Percentiles rank a stretch among this genome's conserved stretches.
These are phyloP conservation scores for Crotophaga sulcirostris DNA, from an alignment of 2,113 vertebrate genomes.

Conservation along the genomic window DNA sequence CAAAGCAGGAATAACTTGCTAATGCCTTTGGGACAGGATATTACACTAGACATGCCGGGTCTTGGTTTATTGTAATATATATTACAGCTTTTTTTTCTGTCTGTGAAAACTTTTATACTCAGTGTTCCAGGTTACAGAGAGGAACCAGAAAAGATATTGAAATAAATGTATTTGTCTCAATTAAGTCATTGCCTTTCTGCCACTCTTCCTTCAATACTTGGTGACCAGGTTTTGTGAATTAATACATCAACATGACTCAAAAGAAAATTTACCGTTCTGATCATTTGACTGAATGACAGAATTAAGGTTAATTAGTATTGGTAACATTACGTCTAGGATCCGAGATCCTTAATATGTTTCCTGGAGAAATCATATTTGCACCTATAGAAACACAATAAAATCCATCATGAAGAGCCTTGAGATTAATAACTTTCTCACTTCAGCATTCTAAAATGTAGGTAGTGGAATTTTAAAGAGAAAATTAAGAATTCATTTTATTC, in stretches of 20 bases:
- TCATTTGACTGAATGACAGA: neutral
- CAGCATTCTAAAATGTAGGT: neutral
- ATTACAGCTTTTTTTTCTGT: neutral
- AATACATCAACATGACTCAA: neutral
- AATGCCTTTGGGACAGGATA: constrained; percentile 9
- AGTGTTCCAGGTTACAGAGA: neutral
- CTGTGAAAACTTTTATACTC: neutral
- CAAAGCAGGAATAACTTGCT: constrained; percentile 12
- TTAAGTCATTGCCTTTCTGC: neutral
- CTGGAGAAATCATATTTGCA: neutral
- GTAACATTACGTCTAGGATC: neutral
- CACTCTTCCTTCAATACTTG: neutral
- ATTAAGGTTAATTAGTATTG: neutral
- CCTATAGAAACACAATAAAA: neutral
- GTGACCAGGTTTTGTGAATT: neutral
- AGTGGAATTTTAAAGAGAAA: neutral
- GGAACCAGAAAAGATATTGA: neutral
- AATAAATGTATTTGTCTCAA: neutral
- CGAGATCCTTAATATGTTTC: neutral
- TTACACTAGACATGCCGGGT: neutral
- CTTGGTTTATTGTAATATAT: constrained; percentile 16
- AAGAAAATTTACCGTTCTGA: neutral
- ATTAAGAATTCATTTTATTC: neutral
- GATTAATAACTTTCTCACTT: neutral
- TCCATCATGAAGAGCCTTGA: neutral